phyloP scores from a whole-genome alignment of 2,113 vertebrate genomes.

The Ceratotherium simum region DNA sequence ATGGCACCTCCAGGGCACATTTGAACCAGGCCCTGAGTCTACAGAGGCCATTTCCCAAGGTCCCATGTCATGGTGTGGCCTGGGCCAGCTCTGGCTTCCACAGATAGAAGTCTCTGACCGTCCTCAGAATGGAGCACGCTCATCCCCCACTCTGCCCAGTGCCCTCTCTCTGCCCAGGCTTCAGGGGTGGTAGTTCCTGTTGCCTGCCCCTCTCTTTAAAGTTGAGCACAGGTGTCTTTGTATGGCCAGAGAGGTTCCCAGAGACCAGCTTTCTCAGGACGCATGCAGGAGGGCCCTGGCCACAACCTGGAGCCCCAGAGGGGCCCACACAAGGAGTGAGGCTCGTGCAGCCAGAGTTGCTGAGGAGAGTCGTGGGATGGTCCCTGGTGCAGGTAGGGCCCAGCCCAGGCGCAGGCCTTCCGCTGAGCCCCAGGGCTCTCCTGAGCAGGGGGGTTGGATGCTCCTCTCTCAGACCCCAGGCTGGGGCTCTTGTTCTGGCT shows the following conservation, averaged over 20 bases:
- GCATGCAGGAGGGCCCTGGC: fast-evolving
- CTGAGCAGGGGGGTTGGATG: fast-evolving
- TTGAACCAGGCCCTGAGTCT: background rate
- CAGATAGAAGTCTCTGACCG: background rate
- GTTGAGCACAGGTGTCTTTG: background rate
- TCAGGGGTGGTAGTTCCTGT: background rate
- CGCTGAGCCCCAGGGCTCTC: background rate
- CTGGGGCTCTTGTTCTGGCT: background rate
- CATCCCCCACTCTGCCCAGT: fast-evolving
- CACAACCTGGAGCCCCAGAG: background rate
- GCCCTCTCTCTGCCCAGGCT: background rate
- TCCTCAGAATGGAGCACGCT: fast-evolving
- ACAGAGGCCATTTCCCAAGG: background rate
- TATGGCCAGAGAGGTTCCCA: background rate
- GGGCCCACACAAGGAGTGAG: fast-evolving
- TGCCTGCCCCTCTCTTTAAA: background rate
- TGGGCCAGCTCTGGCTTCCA: background rate
- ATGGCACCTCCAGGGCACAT: background rate
- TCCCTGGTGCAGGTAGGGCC: fast-evolving
- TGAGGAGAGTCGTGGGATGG: fast-evolving
- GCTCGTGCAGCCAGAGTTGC: fast-evolving
- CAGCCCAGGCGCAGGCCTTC: background rate
- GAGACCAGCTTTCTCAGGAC: background rate
- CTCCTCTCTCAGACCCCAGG: background rate
- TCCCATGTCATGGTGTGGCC: background rate